Base-by-base conservation (phyloP, 2,888 invertebrate species). In the Alsophila aescularia region DNA sequence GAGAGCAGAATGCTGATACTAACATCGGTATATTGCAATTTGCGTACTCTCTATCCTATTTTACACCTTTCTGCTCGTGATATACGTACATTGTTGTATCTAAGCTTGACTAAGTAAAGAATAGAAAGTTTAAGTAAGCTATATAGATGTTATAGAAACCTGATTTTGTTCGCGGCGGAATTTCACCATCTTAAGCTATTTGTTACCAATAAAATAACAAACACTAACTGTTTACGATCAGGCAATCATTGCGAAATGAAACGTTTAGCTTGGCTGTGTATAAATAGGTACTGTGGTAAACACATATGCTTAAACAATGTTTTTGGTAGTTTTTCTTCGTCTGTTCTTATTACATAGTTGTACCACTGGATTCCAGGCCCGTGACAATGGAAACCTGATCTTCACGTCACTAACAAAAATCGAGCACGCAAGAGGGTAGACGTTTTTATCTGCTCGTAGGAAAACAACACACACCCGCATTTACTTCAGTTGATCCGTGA, bases 21-120 rank as follows among this genome's bases (percentile, higher is more conserved):
- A n/a, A 53, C 48, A 59, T 52, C 54, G 55, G 58, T 60, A 47
- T 53, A 66, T 56, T 61, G 58, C 58, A 63, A 59, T 66, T 63
- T 63, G 63, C 59, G 59, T 54, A 59, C 53, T 48, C 56, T 52
- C 44, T 54, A 57, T 58, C 60, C 52, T 63, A 56, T 47, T 61
- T 63, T 61, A 60, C 60, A 62, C 56, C 59, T 61, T 63, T 65
- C 57, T 58, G 52, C 55, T 61, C 53, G 42, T 57, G 27, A 48
- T 44, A 52, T 52, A 48, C n/a, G n/a, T n/a, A n/a, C 41, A 41
- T 16, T n/a, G 4, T 39, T 2, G n/a, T 24, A 40, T 0, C 3
- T 18, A 37, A 10, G 14, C 1, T 5, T 9, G 5, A 9, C 15
- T 14, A 35, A 35, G 15, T 37, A 18, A 10, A 18, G 36, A 2